Base-by-base conservation (phyloP, 2,888 invertebrate species). In the Pristionchus mayeri region DNA sequence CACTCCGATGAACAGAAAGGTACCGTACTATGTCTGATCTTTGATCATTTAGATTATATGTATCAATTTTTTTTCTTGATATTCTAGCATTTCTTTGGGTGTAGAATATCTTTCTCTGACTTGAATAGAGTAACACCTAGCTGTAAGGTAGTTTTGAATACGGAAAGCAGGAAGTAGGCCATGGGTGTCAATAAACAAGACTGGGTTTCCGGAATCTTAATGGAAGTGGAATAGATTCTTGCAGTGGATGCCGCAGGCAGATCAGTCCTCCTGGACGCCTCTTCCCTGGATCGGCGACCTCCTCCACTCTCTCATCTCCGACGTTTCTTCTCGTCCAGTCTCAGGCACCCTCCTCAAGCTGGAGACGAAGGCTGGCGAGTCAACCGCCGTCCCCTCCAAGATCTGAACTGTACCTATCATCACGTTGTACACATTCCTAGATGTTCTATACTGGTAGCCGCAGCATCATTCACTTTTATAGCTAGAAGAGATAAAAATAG, bases 1-100 rank as follows among this genome's bases (percentile, higher is more conserved):
- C 92, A 98, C 98, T 1, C 97, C 98, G 87, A 98, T 97, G 97
- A 99, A 99, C 93, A 95, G 98, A 84, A 97, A 98, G 94, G 98
- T 63, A 21, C 71, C 16, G 54, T 54, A 30, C 24, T 79, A 34
- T 79, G 48, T 78, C n/a, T 75, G 21, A 24, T 21, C 3, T 63
- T 63, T 63, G 34, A n/a, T n/a, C n/a, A n/a, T n/a, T n/a, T n/a
- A n/a, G n/a, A n/a, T n/a, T n/a, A n/a, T n/a, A n/a, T n/a, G n/a
- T n/a, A n/a, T n/a, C n/a, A n/a, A n/a, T n/a, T n/a, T n/a, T n/a
- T n/a, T n/a, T n/a, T n/a, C n/a, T n/a, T n/a, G n/a, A n/a, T n/a
- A n/a, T n/a, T n/a, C n/a, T n/a, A n/a, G n/a, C n/a, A n/a, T n/a
- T n/a, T n/a, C n/a, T n/a, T n/a, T n/a, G n/a, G n/a, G n/a, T n/a